A percentile compares a stretch with the other conserved stretches of the same genome.
phyloP scores from a whole-genome alignment of 2,888 invertebrate genomes.

The Eristalinus sepulchralis region DNA sequence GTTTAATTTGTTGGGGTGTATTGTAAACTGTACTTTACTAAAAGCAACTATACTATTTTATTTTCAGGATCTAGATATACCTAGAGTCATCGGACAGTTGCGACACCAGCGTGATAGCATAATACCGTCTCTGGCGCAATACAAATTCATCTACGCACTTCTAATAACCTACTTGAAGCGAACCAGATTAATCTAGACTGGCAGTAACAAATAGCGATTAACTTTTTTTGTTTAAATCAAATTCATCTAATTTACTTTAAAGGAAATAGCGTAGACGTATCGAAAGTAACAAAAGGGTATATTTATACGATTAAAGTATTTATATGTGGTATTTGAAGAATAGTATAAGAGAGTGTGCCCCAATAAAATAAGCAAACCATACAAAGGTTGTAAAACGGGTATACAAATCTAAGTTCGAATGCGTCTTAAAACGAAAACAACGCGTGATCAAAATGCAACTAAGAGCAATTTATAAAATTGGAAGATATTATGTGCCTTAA shows the following conservation, averaged over 20 bases:
- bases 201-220: conserved; percentile 24
- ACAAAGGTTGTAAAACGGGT: conserved; percentile 12
- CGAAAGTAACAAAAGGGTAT: conserved; percentile 3
- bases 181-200: conserved; percentile 90
- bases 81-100: conserved; percentile 89
- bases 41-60: too few relatives aligned
- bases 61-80: conserved; percentile 91
- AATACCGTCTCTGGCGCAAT: conserved; percentile 93
- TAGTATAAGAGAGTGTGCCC: conserved; percentile 11
- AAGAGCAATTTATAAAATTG: conserved; percentile 65
- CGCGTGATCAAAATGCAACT: conserved; percentile 66
- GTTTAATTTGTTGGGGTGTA: too few relatives aligned
- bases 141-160: conserved; percentile 92
- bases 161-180: conserved; percentile 93
- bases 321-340: conserved; percentile 25
- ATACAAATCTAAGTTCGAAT: conserved; percentile 23
- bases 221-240: conserved; percentile 10
- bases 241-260: conserved; percentile 21
- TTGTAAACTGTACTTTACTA: too few relatives aligned
- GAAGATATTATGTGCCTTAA: conserved; percentile 69
- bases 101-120: conserved; percentile 94
- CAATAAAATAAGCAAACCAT: conserved; percentile 36
- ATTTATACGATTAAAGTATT: conserved; percentile 29
- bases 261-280: not conserved
- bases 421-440: not conserved